Percentiles rank a stretch among this genome's conserved stretches.
Evolutionary conservation across 2,797 vertebrate species (phyloP).

Genomic region (Brachymystax lenok): DNA sequence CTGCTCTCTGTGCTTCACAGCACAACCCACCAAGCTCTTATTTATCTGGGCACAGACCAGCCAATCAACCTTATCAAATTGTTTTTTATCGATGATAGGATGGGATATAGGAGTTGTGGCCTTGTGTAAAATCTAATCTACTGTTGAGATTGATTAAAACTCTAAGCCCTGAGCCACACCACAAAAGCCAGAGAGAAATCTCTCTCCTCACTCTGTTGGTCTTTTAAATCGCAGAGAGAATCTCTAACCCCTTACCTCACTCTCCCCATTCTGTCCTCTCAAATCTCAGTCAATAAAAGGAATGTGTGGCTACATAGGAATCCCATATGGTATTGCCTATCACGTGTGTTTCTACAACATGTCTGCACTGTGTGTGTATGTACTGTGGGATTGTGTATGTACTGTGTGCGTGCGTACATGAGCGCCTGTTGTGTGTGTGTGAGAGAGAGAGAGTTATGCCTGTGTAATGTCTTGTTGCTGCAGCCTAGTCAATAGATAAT

Average conservation of each 20-base stretch:
- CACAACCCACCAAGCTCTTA: background rate
- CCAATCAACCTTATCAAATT: conserved; percentile 41
- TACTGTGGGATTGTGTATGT: no score
- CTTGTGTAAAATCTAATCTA: conserved; percentile 23
- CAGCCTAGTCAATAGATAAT: conserved; percentile 51
- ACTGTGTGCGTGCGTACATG: no score
- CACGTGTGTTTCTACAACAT: no score
- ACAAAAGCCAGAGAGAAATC: background rate
- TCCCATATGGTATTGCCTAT: no score
- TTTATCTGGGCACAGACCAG: background rate
- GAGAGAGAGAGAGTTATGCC: background rate
- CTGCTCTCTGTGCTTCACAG: conserved; percentile 42
- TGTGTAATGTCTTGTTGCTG: conserved; percentile 12
- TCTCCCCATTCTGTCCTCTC: no score
- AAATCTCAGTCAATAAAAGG: no score
- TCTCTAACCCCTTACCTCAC: no score
- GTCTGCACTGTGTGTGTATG: no score
- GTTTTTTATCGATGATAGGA: conserved; percentile 37
- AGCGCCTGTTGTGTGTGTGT: no score
- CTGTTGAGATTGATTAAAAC: conserved; percentile 41
- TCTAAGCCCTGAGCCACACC: conserved; percentile 20
- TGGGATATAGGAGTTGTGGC: conserved; percentile 41
- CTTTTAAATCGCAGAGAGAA: no score
- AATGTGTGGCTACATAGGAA: no score
- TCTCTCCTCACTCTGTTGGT: no score